Base-by-base conservation (phyloP, 2,797 vertebrate species). In the Ataeniobius toweri region DNA sequence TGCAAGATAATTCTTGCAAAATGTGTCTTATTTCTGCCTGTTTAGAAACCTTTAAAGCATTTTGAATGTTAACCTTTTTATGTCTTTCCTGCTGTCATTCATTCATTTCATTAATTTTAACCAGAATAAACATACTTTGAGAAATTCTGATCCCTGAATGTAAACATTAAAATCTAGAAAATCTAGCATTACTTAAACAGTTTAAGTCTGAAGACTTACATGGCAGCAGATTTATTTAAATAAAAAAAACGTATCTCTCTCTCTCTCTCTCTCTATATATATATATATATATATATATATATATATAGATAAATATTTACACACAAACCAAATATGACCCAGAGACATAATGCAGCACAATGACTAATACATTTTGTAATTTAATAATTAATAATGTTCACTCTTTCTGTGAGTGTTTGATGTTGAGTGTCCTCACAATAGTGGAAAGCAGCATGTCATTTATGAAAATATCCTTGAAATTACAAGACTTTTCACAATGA, bases 401-500 rank as follows among this genome's bases (percentile, higher is more conserved):
- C 74, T 75, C 8, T 74, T 41, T 78, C 69, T 76, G 26, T 16
- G 73, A 75, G 82, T 90, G 88, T 93, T 93, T 93, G 85, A 93
- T 93, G 91, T 92, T 78, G 39, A 75, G 73, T 77, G 80, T 89
- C 72, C 77, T 78, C 73, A 90, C 89, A 89, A 82, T 89, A 74
- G 76, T 77, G 55, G 74, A 48, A 83, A 91, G 76, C 77, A 91
- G 83, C 90, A 84, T 92, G 88, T 88, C 88, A 84, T 88, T 93
- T 90, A 88, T 82, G 76, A 89, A 86, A 94, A 94, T 85, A 91
- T 77, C 87, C 93, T 88, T 94, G 92, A 94, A 94, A 94, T 94
- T 91, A 89, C 85, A 84, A 85, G 81, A 88, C 85, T 85, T 91
- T 36, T 36, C 3, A 36, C 85, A 83, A 86, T 92, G 91, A 92